phyloP scores from a whole-genome alignment of 2,888 invertebrate species.

The Lycophotia porphyrea region DNA sequence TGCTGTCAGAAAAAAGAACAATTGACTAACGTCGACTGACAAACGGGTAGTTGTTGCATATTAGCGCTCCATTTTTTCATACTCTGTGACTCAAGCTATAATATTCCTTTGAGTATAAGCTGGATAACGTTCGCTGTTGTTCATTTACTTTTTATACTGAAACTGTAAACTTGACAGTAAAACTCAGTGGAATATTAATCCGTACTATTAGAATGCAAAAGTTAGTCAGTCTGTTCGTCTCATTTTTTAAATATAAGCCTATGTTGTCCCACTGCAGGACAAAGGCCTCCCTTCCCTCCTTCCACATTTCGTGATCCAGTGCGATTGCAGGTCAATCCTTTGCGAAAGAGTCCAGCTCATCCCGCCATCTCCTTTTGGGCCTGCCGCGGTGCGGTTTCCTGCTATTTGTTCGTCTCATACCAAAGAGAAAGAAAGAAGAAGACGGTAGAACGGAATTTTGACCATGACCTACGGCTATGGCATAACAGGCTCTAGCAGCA shows the following conservation, averaged over 20 bases:
- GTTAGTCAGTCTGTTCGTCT: not conserved
- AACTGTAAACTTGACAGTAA: slow-evolving; percentile 26
- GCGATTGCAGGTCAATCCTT: too few species aligned
- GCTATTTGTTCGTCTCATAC: not conserved
- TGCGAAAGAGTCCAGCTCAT: too few species aligned
- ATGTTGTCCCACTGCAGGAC: too few species aligned
- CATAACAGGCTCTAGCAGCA: too few species aligned
- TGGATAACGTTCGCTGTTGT: slow-evolving; percentile 42
- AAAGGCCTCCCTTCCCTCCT: too few species aligned
- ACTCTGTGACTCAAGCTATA: slow-evolving; percentile 16
- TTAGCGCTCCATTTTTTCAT: slow-evolving; percentile 33
- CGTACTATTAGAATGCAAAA: not conserved
- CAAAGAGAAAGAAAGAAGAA: too few species aligned
- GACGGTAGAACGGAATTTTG: not conserved
- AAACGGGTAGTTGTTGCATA: not conserved
- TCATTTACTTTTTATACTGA: slow-evolving; percentile 39
- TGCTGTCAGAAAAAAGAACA: not conserved
- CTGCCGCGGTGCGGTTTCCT: too few species aligned
- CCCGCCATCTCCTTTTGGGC: too few species aligned
- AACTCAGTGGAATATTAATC: slow-evolving; percentile 23
- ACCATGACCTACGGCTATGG: not conserved
- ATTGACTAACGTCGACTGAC: not conserved
- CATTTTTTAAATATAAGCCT: too few species aligned
- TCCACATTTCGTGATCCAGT: too few species aligned
- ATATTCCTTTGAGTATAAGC: slow-evolving; percentile 38